Base-by-base conservation (phyloP, 2,888 invertebrate species). In the Torymus auratus region DNA sequence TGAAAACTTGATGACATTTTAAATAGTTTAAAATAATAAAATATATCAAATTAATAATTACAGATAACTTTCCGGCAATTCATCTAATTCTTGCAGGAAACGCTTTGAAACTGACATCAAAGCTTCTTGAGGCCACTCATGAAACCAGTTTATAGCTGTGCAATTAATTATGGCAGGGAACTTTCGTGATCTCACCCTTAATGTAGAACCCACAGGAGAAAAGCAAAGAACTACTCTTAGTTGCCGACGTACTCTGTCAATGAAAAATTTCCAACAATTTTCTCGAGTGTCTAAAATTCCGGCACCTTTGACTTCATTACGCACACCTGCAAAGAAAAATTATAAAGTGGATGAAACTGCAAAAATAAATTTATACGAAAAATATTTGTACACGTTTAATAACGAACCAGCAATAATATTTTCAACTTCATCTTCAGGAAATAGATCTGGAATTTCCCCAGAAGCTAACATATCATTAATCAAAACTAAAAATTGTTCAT, bases 61-160 rank as follows among this genome's bases (percentile, higher is more conserved):
- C 91, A 90, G 88, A 72, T 88, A 87, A 89, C 91, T 93, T 91
- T 96, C 96, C 28, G 96, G 96, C 64, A 98, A 92, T 76, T 95
- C 95, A 83, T 94, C 93, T 11, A 97, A 92, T 86, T 96, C 96
- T 87, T 95, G 94, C 81, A 99, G 92, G 91, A 98, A 99, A 85
- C 96, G 94, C 91, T 96, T 94, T 20, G 98, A 96, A 12, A 99
- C 99, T 10, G 98, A 98, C 81, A 98, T 95, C 79, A 99, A 92
- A 76, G 99, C 99, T 91, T 98, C 98, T 92, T 98, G 97, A 2
- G 99, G 98, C 99, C 99, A 99, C 91, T 98, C 98, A 89, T 99
- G 98, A 91, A 99, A 99, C 98, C 99, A 99, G 91, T 99, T 98
- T 84, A 98, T 98, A 73, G 96, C 96, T 7, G 98, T 98, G 87